Percentiles rank a stretch among this genome's conserved stretches.
Conservation (phyloP, 2,113 vertebrate species). For the Percina caprodes region DNA sequence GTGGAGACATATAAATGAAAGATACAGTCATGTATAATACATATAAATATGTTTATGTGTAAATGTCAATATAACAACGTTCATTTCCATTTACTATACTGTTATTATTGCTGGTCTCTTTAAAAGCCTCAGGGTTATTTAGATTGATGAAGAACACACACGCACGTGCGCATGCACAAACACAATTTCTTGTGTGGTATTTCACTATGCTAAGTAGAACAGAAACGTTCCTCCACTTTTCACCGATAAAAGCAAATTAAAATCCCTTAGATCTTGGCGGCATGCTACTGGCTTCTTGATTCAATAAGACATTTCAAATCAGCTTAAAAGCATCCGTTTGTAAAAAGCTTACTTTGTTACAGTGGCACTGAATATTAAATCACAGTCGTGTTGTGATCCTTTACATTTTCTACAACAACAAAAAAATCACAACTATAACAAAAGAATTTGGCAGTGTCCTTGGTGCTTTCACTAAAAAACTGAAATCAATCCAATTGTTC, state of each 20-base stretch:
- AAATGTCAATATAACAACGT: not conserved
- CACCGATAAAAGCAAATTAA: slow-evolving; percentile 41
- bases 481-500: slow-evolving; percentile 34
- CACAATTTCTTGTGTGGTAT: not conserved
- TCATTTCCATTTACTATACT: not conserved
- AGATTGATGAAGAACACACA: not conserved
- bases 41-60: not conserved
- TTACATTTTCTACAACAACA: slow-evolving; percentile 14
- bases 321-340: slow-evolving; percentile 37
- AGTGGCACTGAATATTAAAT: slow-evolving; percentile 27
- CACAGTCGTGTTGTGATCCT: slow-evolving; percentile 34
- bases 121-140: not conserved
- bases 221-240: slow-evolving; percentile 24
- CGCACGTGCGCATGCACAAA: not conserved
- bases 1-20: not conserved
- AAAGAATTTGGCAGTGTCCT: slow-evolving; percentile 18
- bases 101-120: not conserved
- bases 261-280: slow-evolving; percentile 31
- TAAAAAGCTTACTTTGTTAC: slow-evolving; percentile 32
- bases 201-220: slow-evolving; percentile 27
- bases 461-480: slow-evolving; percentile 8
- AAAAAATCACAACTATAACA: not conserved
- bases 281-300: slow-evolving; percentile 29
- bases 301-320: slow-evolving; percentile 55
- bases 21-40: not conserved